Percentiles rank a stretch among this genome's conserved stretches.
These are phyloP conservation scores for Ardeotis arabs DNA, from an alignment of 2,113 vertebrate genomes.

Conservation along the genomic window DNA sequence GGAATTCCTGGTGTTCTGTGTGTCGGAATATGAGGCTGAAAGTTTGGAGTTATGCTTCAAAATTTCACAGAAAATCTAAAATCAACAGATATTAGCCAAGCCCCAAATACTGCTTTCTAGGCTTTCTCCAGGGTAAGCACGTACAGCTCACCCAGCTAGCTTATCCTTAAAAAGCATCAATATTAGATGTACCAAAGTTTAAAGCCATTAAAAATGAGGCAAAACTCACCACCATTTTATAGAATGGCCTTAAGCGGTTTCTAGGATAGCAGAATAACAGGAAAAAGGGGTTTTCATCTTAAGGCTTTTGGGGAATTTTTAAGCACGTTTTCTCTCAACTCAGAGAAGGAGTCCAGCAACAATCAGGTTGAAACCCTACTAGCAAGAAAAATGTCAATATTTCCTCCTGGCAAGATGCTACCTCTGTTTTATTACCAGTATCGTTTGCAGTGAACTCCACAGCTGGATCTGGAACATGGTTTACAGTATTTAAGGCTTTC, in stretches of 20 bases:
- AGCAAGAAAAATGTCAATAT: neutral
- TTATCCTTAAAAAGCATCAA: neutral
- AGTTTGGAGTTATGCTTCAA: neutral
- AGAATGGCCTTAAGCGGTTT: neutral
- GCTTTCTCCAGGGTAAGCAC: neutral
- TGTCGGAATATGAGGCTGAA: neutral
- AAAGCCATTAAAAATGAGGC: neutral
- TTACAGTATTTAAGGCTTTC: neutral
- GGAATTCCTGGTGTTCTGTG: neutral
- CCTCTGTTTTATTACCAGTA: neutral
- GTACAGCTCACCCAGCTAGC: neutral
- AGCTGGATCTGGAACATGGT: neutral
- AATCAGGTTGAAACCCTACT: neutral
- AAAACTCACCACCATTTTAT: neutral
- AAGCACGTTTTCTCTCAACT: neutral
- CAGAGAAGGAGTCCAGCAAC: neutral
- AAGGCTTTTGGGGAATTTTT: neutral
- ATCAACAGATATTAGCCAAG: neutral
- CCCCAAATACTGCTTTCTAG: neutral
- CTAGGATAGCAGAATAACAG: neutral
- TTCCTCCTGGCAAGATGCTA: neutral
- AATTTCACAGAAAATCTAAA: neutral
- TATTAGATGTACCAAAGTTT: neutral
- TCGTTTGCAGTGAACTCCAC: neutral
- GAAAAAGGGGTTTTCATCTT: neutral